Conservation (phyloP, 2,888 invertebrate species). For the Scelioninae gen. 1 region DNA sequence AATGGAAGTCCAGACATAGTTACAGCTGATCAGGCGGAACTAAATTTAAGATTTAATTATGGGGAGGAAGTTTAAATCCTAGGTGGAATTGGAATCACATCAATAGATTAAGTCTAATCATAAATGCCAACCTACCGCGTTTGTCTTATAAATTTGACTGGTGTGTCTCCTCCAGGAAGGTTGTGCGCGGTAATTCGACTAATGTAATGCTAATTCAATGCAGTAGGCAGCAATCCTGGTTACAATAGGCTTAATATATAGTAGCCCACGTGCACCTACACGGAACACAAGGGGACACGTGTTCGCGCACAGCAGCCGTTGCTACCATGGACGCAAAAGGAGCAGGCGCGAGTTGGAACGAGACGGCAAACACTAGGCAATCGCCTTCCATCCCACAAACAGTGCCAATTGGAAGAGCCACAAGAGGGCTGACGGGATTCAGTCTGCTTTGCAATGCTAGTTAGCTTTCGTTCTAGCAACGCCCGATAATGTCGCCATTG, state of each 20-base stretch:
- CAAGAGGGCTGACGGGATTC: constrained; percentile 21
- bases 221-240: constrained; percentile 76
- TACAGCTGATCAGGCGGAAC: too few species aligned
- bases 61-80: too few species aligned
- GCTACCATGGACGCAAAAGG: constrained; percentile 10
- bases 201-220: constrained; percentile 81
- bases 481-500: constrained; percentile 48
- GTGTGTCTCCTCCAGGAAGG: constrained; percentile 41
- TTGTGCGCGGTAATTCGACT: constrained; percentile 76
- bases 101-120: constrained; percentile 8
- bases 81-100: background rate
- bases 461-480: constrained; percentile 48
- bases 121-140: constrained; percentile 10
- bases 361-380: constrained; percentile 19
- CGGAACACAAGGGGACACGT: constrained; percentile 65
- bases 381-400: constrained; percentile 41
- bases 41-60: too few species aligned
- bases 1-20: too few species aligned
- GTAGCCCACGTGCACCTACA: constrained; percentile 58
- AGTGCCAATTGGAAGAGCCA: constrained; percentile 48
- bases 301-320: constrained; percentile 54
- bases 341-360: constrained; percentile 9
- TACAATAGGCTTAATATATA: constrained; percentile 76
- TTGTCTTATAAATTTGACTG: constrained; percentile 50
- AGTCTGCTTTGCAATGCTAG: constrained; percentile 64